Evolutionary conservation across 2,888 invertebrate genomes (phyloP), one percentile per base, ranked within the genome.

Genomic region (Ephialtes manifestator): DNA sequence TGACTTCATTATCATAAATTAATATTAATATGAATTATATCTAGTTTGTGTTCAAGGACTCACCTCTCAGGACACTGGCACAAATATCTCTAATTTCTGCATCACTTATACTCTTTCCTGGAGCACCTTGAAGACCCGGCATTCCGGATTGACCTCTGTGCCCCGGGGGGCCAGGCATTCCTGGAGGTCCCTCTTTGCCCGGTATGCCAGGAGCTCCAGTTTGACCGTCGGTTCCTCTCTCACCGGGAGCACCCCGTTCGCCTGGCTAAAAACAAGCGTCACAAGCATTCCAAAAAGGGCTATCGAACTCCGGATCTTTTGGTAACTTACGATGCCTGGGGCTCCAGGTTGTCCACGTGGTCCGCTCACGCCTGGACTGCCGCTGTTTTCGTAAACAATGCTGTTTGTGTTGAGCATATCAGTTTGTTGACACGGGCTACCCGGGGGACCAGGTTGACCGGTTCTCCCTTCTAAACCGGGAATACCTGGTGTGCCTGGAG

Each of bases 41-140:
- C n/a, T n/a, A n/a, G n/a, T n/a, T n/a, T n/a, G 13, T 43, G 18
- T 1, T 18, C 4, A 5, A 18, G 43, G 46, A 67, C 90, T 92
- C 94, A 97, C 98, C 97, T 95, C 97, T 95, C 67, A 98, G 95
- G 68, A 98, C 96, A 70, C 96, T 96, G 89, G 97, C 96, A 92
- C 98, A 98, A 89, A 98, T 97, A 88, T 97, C 97, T 88, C 97
- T 95, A 20, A 98, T 95, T 94, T 98, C 97, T 5, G 95, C 95
- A 93, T 97, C 97, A 0, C 96, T 95, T 86, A 96, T 95, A 89
- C 96, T 96, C 86, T 94, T 93, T 91, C 95, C 96, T 2, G 95
- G 94, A 13, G 94, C 93, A 83, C 97, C 96, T 68, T 95, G 95
- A 48, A 95, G 91, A 24, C 97, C 97, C 5, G 95, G 95, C 86